These are phyloP conservation scores for Ascidia mentula DNA, from an alignment of 23 tunicate species.

Conservation along the genomic window DNA sequence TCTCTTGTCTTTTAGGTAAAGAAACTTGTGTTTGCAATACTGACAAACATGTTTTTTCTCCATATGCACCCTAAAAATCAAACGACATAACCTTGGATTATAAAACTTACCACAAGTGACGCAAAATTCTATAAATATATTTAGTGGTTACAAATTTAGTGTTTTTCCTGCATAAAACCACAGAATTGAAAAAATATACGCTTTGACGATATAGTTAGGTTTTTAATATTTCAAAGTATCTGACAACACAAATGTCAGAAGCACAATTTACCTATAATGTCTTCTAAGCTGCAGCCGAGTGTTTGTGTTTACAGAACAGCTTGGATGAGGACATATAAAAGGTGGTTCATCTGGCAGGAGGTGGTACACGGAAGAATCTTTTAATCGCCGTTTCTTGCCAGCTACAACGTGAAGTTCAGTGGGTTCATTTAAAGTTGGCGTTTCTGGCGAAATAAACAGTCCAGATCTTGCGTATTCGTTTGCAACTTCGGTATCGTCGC, in stretches of 20 bases:
- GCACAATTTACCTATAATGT: not conserved
- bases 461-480: too few species aligned
- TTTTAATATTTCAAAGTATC: too few species aligned
- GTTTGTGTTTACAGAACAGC: not conserved
- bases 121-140: too few species aligned
- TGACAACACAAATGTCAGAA: too few species aligned
- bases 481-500: not conserved
- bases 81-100: not conserved
- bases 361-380: not conserved
- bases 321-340: not conserved
- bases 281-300: not conserved
- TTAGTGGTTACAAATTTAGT: too few species aligned
- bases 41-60: constrained; percentile 41
- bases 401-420: not conserved
- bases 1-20: constrained; percentile 43
- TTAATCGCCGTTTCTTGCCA: not conserved
- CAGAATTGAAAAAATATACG: too few species aligned
- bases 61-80: constrained; percentile 29
- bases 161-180: too few species aligned
- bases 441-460: too few species aligned
- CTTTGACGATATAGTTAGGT: too few species aligned
- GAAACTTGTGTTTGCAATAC: constrained; percentile 43
- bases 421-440: not conserved
- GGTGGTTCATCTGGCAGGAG: not conserved
- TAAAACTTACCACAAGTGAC: too few species aligned